These are phyloP conservation scores for Luffia ferchaultella DNA, from an alignment of 2,888 invertebrate species.

Conservation along the genomic window DNA sequence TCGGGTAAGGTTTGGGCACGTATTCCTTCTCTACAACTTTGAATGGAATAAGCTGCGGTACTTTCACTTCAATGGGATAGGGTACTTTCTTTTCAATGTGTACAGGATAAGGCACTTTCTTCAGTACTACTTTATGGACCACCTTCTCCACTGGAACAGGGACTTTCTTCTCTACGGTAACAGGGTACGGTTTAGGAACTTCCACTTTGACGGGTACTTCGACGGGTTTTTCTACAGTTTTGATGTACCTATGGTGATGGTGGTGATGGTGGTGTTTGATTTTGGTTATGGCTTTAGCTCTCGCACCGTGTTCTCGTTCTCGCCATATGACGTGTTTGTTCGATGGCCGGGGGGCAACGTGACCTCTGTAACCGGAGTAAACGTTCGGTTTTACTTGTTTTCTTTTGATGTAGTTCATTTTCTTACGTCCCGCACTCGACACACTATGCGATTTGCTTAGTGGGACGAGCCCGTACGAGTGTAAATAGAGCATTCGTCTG, in stretches of 20 bases:
- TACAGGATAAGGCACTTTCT: conserved; percentile 47
- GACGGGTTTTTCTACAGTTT: conserved; percentile 66
- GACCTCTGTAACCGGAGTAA: conserved; percentile 39
- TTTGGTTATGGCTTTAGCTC: conserved; percentile 37
- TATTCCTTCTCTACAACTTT: conserved; percentile 60
- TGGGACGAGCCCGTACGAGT: conserved; percentile 42
- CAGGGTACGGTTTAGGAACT: conserved; percentile 64
- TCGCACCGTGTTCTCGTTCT: conserved; percentile 36
- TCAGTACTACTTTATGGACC: conserved; percentile 29
- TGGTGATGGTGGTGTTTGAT: conserved; percentile 72
- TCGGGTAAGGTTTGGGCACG: conserved; percentile 52
- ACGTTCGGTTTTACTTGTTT: conserved; percentile 32
- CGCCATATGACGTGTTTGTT: conserved; percentile 25
- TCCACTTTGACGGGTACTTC: conserved; percentile 59
- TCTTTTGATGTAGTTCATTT: conserved; percentile 30
- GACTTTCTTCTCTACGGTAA: conserved; percentile 48
- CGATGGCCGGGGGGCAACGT: conserved; percentile 21
- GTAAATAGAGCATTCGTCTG: conserved; percentile 38
- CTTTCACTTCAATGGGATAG: conserved; percentile 47
- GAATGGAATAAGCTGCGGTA: conserved; percentile 56
- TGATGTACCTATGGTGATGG: conserved; percentile 70
- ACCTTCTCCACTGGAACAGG: conserved; percentile 39
- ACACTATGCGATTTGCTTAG: conserved; percentile 17
- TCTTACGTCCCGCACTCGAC: conserved; percentile 24
- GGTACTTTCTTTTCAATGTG: conserved; percentile 53